phyloP scores from a whole-genome alignment of 1,140 invertebrate species.

The Dysdera silvatica region DNA sequence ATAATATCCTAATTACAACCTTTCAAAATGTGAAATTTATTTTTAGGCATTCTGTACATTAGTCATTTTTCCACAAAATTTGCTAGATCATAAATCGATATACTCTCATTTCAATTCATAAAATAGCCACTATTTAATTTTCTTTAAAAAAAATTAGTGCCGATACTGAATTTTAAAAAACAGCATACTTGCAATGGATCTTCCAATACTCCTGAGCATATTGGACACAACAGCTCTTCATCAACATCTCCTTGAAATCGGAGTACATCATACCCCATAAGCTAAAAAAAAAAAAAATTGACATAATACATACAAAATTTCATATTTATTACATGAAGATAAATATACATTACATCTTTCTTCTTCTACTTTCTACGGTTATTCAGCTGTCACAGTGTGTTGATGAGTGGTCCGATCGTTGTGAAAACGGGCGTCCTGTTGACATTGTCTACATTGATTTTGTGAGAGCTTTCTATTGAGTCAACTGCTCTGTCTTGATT shows the following conservation, averaged over 20 bases:
- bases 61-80: background rate
- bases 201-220: constrained; percentile 81
- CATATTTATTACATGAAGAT: too few relatives aligned
- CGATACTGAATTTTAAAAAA: background rate
- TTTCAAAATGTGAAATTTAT: background rate
- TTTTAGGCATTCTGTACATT: background rate
- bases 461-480: too few relatives aligned
- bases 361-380: too few relatives aligned
- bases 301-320: too few relatives aligned
- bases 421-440: too few relatives aligned
- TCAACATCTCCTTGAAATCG: constrained; percentile 84
- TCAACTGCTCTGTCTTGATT: too few relatives aligned
- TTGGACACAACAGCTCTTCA: constrained; percentile 83
- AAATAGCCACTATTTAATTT: background rate
- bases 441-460: too few relatives aligned
- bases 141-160: background rate
- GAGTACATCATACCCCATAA: constrained; percentile 85
- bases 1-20: background rate
- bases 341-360: too few relatives aligned
- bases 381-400: too few relatives aligned
- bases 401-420: too few relatives aligned
- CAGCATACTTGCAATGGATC: constrained; percentile 73
- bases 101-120: background rate
- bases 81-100: background rate
- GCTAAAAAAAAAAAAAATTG: too few relatives aligned